phyloP scores from a whole-genome alignment of 2,113 vertebrate species.

The Podiceps cristatus region DNA sequence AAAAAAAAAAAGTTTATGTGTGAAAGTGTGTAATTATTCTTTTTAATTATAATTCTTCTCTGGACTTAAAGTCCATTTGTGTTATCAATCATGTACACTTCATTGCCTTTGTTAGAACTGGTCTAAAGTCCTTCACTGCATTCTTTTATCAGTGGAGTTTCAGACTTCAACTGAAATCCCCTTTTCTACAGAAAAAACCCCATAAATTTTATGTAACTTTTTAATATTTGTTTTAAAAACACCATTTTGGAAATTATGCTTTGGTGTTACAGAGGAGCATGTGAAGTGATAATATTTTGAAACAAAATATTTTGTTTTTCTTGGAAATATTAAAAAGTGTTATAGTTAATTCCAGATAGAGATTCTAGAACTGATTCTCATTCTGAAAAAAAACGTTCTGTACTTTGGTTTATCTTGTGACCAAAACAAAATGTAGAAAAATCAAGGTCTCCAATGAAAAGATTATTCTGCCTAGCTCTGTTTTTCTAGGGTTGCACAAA shows the following conservation, averaged over 20 bases:
- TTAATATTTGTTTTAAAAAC: neutral
- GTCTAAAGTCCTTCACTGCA: neutral
- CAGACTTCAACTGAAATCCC: neutral
- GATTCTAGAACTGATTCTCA: neutral
- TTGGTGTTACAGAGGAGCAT: neutral
- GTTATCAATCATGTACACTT: neutral
- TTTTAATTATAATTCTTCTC: neutral
- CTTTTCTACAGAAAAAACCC: neutral
- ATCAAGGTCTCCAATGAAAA: neutral
- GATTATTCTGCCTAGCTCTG: constrained; percentile 16
- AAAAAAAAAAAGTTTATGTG: neutral
- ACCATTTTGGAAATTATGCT: neutral
- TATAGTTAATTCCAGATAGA: neutral
- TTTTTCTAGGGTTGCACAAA: constrained; percentile 46
- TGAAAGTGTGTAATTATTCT: neutral
- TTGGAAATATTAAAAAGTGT: neutral
- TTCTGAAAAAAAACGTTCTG: neutral
- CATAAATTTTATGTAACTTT: neutral
- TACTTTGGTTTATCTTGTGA: constrained; percentile 18
- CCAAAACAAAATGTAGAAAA: constrained; percentile 33
- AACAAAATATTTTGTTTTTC: constrained; percentile 10
- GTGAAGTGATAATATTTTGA: constrained; percentile 12
- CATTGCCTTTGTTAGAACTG: neutral
- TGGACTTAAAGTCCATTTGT: neutral
- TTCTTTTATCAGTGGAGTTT: neutral